Evolutionary conservation across 2,888 invertebrate genomes (phyloP).

Genomic region (Steromphala cineraria): DNA sequence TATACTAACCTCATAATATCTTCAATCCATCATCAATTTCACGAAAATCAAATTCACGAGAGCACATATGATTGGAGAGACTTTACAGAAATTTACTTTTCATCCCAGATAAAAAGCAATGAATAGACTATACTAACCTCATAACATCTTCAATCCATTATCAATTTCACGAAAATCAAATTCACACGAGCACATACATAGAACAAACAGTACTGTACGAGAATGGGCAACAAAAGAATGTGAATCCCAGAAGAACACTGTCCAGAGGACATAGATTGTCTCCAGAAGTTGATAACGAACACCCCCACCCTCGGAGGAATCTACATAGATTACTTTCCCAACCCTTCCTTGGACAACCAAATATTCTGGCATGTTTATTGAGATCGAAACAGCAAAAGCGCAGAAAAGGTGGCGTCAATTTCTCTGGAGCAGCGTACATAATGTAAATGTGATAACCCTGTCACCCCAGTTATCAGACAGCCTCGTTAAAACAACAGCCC

Average conservation of each 20-base stretch:
- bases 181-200: too few relatives aligned
- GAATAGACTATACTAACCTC: too few relatives aligned
- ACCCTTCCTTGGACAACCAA: conserved; percentile 1
- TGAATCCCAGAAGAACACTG: neutral
- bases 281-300: neutral
- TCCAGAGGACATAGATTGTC: neutral
- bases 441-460: neutral
- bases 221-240: neutral
- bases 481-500: neutral
- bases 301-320: neutral
- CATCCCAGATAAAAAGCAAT: too few relatives aligned
- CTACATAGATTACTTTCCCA: neutral
- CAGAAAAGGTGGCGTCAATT: neutral
- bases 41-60: too few relatives aligned
- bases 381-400: conserved; percentile 8
- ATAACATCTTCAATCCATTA: too few relatives aligned
- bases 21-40: too few relatives aligned
- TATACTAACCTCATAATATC: too few relatives aligned
- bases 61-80: too few relatives aligned
- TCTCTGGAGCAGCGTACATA: neutral
- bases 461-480: neutral
- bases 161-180: too few relatives aligned
- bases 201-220: too few relatives aligned
- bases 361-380: conserved; percentile 17
- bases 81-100: too few relatives aligned